Conservation (phyloP, 92 coral and sea anemone species). For the Desmophyllum pertusum region DNA sequence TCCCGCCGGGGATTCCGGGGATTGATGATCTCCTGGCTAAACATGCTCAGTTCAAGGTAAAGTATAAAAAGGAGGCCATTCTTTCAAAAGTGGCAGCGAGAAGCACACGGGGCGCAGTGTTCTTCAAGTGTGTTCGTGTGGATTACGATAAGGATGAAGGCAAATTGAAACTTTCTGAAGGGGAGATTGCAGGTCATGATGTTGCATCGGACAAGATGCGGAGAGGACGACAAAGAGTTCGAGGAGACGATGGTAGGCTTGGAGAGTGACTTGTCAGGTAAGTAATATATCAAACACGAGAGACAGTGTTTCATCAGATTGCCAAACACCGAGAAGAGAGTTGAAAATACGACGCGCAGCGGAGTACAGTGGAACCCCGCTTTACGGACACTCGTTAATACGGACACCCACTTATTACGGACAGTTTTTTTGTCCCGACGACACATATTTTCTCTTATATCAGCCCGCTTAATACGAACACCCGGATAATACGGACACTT, state of each 20-base stretch:
- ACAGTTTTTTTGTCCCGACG: no score
- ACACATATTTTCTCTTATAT: no score
- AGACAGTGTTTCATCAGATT: no score
- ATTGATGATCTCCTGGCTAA: background rate
- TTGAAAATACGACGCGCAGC: no score
- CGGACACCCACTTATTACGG: no score
- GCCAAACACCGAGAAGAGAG: no score
- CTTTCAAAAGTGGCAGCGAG: constrained; percentile 13
- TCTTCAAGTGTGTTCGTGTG: constrained; percentile 15
- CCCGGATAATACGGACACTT: no score
- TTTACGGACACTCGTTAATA: no score
- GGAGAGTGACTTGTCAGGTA: background rate
- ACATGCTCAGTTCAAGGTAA: background rate
- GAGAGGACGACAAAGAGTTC: background rate
- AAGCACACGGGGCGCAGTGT: background rate
- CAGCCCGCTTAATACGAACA: no score
- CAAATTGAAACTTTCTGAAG: background rate
- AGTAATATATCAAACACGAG: background rate
- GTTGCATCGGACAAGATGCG: background rate
- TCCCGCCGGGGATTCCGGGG: background rate
- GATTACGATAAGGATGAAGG: background rate
- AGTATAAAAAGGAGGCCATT: background rate
- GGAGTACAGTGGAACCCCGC: no score
- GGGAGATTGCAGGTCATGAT: constrained; percentile 2
- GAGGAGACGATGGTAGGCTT: background rate